phyloP scores from a whole-genome alignment of 30 jellyfish, hydroid and myxozoan genomes.

The Pelagia noctiluca region DNA sequence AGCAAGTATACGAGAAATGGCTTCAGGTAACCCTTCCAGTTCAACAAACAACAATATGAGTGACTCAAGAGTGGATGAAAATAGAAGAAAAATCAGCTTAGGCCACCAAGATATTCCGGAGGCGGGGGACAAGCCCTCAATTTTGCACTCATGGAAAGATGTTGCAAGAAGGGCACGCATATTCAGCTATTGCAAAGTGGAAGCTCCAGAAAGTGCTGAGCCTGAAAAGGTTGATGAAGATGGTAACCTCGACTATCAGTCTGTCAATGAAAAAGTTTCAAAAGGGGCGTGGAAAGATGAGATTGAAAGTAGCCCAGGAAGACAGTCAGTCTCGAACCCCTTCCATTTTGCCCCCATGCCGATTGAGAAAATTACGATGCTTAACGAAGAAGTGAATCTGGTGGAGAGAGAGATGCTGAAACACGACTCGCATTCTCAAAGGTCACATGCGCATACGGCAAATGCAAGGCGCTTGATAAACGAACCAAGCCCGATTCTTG shows the following conservation, averaged over 20 bases:
- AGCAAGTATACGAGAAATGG: no score
- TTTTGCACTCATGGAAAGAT: slow-evolving; percentile 58
- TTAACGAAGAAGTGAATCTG: slow-evolving; percentile 82
- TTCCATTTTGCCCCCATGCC: slow-evolving; percentile 89
- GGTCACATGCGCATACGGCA: slow-evolving; percentile 23
- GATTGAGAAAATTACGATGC: slow-evolving; percentile 82
- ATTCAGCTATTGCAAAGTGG: slow-evolving; percentile 38
- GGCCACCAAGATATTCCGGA: background rate
- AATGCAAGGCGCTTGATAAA: slow-evolving; percentile 6
- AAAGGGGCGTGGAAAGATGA: background rate
- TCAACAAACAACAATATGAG: no score
- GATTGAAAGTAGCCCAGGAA: slow-evolving; percentile 11
- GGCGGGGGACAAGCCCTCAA: slow-evolving; percentile 4
- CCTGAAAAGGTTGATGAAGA: background rate
- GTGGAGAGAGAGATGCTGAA: slow-evolving; percentile 36
- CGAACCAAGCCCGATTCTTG: slow-evolving; percentile 23
- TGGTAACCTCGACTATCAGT: background rate
- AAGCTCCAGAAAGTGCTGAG: slow-evolving; percentile 34
- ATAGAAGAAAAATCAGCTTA: background rate
- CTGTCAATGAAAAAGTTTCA: background rate
- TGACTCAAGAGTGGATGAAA: no score
- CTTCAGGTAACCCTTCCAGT: no score
- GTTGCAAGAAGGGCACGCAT: slow-evolving; percentile 70
- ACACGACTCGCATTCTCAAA: background rate
- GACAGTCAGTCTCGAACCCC: slow-evolving; percentile 60